A percentile compares a stretch with the other conserved stretches of the same genome.
phyloP scores from a whole-genome alignment of 2,113 vertebrate genomes.

The Alosa alosa region DNA sequence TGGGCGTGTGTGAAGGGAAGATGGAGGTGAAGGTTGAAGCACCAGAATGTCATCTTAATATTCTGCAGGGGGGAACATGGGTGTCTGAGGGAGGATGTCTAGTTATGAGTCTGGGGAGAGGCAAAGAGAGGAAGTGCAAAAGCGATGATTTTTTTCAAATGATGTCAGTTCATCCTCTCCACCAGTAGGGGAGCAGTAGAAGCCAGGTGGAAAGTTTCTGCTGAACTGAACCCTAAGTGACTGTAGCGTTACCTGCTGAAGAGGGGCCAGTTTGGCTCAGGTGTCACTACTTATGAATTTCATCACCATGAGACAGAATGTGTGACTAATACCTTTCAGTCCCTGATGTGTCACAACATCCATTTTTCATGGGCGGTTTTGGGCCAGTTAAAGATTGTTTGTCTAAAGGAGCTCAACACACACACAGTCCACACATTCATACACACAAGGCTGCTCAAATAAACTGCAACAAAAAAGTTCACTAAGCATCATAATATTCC shows the following conservation, averaged over 20 bases:
- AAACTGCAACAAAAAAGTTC: conserved; percentile 19
- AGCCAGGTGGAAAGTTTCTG: neutral
- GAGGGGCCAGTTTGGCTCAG: neutral
- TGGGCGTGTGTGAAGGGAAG: neutral
- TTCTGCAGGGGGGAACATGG: neutral
- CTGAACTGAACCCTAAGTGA: neutral
- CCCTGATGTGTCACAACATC: conserved; percentile 36
- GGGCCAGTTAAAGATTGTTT: conserved; percentile 16
- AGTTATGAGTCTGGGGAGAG: neutral
- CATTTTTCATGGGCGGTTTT: neutral
- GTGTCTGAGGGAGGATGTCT: neutral
- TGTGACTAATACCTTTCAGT: conserved; percentile 38
- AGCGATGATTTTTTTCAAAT: neutral
- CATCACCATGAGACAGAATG: neutral
- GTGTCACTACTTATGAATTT: neutral
- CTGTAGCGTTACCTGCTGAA: neutral
- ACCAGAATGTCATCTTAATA: neutral
- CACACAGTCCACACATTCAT: neutral
- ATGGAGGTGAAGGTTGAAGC: neutral
- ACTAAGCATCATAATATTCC: conserved; percentile 42
- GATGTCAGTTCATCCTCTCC: conserved; percentile 34
- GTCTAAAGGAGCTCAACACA: conserved; percentile 17
- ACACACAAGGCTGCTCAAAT: conserved; percentile 28
- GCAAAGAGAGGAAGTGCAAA: neutral
- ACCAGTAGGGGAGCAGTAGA: conserved; percentile 3